Base-by-base conservation (phyloP, 2,113 vertebrate species). In the Bubo scandiacus region DNA sequence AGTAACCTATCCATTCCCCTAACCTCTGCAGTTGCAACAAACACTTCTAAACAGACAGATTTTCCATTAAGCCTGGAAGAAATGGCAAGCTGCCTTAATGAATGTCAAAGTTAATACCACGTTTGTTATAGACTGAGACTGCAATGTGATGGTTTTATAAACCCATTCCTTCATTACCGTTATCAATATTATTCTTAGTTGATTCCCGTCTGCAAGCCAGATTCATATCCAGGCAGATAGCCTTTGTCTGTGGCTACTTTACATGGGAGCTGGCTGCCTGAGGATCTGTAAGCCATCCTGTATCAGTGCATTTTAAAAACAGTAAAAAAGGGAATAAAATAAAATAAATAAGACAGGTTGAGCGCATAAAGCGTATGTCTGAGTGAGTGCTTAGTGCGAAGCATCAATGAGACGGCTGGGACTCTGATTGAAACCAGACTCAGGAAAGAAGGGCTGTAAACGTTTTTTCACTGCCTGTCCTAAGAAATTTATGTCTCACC, bases 401-500 rank as follows among this genome's bases (percentile, higher is more conserved):
- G 86, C 59, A 59, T 34, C 84, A 36, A 83, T 92, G 90, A 27
- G 66, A 93, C 32, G 74, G 94, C 97, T 95, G 96, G 94, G 81
- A 87, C 88, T 80, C 96, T 98, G 98, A 98, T 98, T 98, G 97
- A 97, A 98, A 98, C 97, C 98, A 98, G 98, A 98, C 97, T 98
- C 97, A 90, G 97, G 94, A 97, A 98, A 97, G 97, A 97, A 97
- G 97, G 97, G 96, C 96, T 97, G 96, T 97, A 97, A 98, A 97
- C 74, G 94, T 97, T 98, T 98, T 97, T 98, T 97, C 97, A 95
- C 95, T 97, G 96, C 97, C 97, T 98, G 97, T 98, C 98, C 97
- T 97, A 97, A 98, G 98, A 98, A 98, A 98, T 98, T 98, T 98
- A 98, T 98, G 96, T 98, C 97, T 98, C 98, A 98, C 97, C 97